Percentiles rank a stretch among this genome's conserved stretches.
phyloP scores from a whole-genome alignment of 2,888 invertebrate species.

The Eilema depressum region DNA sequence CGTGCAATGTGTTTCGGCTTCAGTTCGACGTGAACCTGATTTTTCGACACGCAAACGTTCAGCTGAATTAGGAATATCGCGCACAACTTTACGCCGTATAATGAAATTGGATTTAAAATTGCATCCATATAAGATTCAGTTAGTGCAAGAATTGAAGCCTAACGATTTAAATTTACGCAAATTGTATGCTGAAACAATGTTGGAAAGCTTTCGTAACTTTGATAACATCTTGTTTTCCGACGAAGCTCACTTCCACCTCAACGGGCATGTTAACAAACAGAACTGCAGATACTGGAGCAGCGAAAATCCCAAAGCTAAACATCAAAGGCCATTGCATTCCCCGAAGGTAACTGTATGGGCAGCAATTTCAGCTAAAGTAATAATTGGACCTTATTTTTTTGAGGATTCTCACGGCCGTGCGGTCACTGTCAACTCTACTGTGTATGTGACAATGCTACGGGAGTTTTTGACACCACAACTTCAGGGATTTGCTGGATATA shows the following conservation, averaged over 20 bases:
- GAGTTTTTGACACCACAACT: background rate
- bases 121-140: background rate
- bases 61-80: too few relatives aligned
- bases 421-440: background rate
- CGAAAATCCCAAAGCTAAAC: too few relatives aligned
- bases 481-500: background rate
- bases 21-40: too few relatives aligned
- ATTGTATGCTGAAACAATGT: too few relatives aligned
- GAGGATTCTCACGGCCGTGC: background rate
- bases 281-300: background rate
- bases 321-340: too few relatives aligned
- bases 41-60: too few relatives aligned
- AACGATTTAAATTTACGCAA: too few relatives aligned
- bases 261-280: slow-evolving; percentile 1
- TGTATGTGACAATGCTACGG: background rate
- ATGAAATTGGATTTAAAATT: background rate
- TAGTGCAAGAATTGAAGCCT: background rate
- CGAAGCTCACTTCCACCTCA: slow-evolving; percentile 6
- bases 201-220: background rate
- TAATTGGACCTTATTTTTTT: background rate
- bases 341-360: background rate
- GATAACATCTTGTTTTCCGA: slow-evolving; percentile 1
- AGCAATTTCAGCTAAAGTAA: background rate
- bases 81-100: too few relatives aligned
- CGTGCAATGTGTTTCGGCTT: too few relatives aligned